Evolutionary conservation across 92 coral and sea anemone genomes (phyloP).

Genomic region (Actinernus sp.): DNA sequence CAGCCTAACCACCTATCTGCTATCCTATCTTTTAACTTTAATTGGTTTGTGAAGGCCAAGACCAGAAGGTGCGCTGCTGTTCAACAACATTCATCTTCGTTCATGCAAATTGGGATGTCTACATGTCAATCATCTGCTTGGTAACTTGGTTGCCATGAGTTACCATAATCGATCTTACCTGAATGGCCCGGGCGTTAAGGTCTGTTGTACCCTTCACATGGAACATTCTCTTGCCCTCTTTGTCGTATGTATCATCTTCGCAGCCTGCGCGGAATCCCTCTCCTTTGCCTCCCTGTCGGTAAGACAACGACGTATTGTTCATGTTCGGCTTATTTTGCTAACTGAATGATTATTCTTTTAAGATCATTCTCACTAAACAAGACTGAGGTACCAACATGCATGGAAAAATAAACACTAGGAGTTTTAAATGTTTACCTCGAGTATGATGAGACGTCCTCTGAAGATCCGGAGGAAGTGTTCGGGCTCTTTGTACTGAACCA

Average conservation of each 20-base stretch:
- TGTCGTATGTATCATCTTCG: conserved; percentile 82
- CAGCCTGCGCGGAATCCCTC: conserved; percentile 85
- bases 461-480: conserved; percentile 90
- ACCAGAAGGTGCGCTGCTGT: too few relatives aligned
- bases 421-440: conserved; percentile 61
- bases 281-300: conserved; percentile 82
- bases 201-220: conserved; percentile 88
- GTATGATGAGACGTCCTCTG: conserved; percentile 83
- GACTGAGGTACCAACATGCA: too few relatives aligned
- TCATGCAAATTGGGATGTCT: not conserved
- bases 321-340: too few relatives aligned
- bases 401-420: too few relatives aligned
- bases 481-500: conserved; percentile 91
- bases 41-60: too few relatives aligned
- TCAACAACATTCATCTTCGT: not conserved
- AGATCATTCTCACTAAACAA: too few relatives aligned
- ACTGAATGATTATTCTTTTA: too few relatives aligned
- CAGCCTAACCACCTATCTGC: too few relatives aligned
- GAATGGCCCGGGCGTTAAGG: conserved; percentile 84
- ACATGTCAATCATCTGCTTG: not conserved
- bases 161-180: conserved; percentile 44
- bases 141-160: not conserved
- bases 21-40: too few relatives aligned
- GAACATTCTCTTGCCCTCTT: conserved; percentile 83
- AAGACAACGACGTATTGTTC: too few relatives aligned